phyloP scores from a whole-genome alignment of 2,888 invertebrate genomes.

The Acanthosepion pharaonis region DNA sequence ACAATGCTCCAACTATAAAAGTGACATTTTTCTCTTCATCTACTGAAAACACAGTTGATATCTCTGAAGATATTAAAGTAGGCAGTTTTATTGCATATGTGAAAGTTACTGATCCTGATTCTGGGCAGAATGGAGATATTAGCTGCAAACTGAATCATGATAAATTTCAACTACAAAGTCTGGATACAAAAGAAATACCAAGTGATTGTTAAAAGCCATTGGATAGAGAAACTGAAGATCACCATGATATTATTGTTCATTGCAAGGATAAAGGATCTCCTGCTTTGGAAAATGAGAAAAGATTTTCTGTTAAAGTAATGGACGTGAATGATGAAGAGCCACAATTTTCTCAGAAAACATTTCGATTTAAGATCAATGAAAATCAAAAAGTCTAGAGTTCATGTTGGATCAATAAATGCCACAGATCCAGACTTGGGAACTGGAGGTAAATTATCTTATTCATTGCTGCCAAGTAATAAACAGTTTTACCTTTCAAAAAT shows the following conservation, averaged over 20 bases:
- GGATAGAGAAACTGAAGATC: background rate
- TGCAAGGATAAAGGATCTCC: background rate
- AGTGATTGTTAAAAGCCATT: constrained; percentile 33
- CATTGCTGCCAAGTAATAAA: background rate
- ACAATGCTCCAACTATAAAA: constrained; percentile 18
- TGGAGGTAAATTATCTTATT: constrained; percentile 4
- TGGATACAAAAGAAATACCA: background rate
- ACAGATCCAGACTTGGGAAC: background rate
- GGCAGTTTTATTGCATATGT: background rate
- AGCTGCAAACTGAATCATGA: background rate
- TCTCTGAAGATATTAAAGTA: constrained; percentile 18
- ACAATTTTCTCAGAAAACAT: background rate
- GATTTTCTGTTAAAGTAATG: background rate
- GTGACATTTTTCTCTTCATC: background rate
- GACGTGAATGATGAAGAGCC: background rate
- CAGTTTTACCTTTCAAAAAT: background rate
- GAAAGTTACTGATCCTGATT: background rate
- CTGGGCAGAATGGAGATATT: background rate
- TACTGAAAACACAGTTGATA: background rate
- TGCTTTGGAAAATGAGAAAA: constrained; percentile 21
- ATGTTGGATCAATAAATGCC: background rate
- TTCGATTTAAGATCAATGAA: constrained; percentile 15
- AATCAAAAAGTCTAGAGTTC: background rate
- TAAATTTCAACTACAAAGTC: constrained; percentile 33
- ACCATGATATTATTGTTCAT: constrained; percentile 9